Evolutionary conservation across 2,888 invertebrate genomes (phyloP), one percentile per base, ranked within the genome.

Genomic region (Lasioglossum zephyrum): DNA sequence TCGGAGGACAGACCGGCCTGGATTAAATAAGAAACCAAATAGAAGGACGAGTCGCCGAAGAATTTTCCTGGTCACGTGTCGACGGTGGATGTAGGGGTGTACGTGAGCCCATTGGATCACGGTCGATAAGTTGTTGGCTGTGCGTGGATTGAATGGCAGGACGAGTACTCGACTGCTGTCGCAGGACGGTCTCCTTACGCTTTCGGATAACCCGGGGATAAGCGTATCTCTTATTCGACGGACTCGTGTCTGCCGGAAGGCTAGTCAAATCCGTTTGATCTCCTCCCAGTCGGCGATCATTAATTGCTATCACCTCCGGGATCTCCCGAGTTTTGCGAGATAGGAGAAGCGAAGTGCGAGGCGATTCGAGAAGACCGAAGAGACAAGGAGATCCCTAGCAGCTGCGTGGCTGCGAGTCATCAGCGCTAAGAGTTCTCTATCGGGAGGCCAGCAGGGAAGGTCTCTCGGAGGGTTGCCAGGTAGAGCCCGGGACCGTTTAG

Each of bases 81-180:
- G 39, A 63, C 47, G 77, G 53, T 49, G 78, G 6, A 63, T 22
- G 39, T 9, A 36, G 11, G 11, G 4, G 9, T 39, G 9, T 39
- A 87, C 83, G 90, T 86, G 87, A 90, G 76, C 49, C 82, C 82
- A 81, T 82, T 87, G 90, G 89, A 73, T 81, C 81, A 74, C 83
- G 90, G 82, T 86, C 89, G 90, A 84, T 77, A 82, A 78, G 63
- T 84, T 79, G 63, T 70, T 73, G 85, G 80, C 75, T 60, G 81
- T 75, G 82, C 74, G 81, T 79, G 77, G 85, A 81, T 84, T 79
- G 87, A 85, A 85, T 84, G 84, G 86, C 84, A 77, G 77, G 81
- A 75, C 88, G 84, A 82, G 75, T 72, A 63, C 75, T 76, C 36
- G 41, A 75, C 57, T 47, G 57, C 57, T 16, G 31, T 70, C 60